Evolutionary conservation across 1,140 invertebrate genomes (phyloP), one percentile per base, ranked within the genome.

Genomic region (Heterodera carotae): DNA sequence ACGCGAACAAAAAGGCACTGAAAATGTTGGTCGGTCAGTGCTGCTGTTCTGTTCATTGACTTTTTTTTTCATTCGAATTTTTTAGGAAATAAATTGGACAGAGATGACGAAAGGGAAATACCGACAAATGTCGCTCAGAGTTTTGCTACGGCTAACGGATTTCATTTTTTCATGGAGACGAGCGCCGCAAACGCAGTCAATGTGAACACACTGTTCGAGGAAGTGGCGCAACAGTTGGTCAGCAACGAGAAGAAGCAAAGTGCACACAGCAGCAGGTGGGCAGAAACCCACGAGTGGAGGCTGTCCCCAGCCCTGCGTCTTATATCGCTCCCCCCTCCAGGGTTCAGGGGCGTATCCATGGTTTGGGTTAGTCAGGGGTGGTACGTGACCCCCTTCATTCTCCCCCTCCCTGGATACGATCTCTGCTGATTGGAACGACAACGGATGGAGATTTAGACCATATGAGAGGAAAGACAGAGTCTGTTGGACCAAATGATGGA

Each of bases 41-140:
- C 22, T 10, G 75, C 2, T 12, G 36, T 60, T 7, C 15, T 8
- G 39, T 43, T n/a, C 25, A 25, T 60, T 68, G 22, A 29, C 66
- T 69, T 10, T 22, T 15, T n/a, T 27, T 33, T 74, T 7, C 18
- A 3, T 10, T 5, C 56, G 29, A 79, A 77, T 79, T 10, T 81
- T 85, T 27, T 62, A 87, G 85, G 85, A 22, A 87, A 88, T 67
- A 87, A 87, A 84, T 81, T 88, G 36, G 85, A 87, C 76, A 87
- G 88, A 69, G 85, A 84, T 18, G 85, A 87, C 7, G 85, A 87
- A 62, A 74, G 85, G 56, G 85, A 87, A 82, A 78, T 87, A 59
- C 85, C 85, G 22, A 84, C 86, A 71, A 39, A 84, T 15, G 81
- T 87, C 22, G 85, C 85, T 15, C 70, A 83, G 68, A 83, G 78